A percentile compares a stretch with the other conserved stretches of the same genome.
Evolutionary conservation across 2,113 vertebrate species (phyloP).

Genomic region (Turdus rufiventris): DNA sequence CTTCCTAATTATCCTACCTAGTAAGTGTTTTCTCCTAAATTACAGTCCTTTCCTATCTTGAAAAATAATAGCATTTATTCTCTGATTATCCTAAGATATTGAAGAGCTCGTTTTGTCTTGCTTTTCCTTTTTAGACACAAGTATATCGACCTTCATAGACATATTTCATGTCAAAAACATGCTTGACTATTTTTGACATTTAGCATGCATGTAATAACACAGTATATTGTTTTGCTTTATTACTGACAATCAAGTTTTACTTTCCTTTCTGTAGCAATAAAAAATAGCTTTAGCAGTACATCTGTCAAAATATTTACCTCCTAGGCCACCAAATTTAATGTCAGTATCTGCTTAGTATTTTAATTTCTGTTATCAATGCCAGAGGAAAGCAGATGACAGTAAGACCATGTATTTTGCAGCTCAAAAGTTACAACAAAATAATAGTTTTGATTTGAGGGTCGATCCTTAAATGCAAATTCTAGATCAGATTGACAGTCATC

Average conservation of each 20-base stretch:
- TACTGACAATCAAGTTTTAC: neutral
- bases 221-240: neutral
- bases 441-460: neutral
- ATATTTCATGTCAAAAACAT: neutral
- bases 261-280: neutral
- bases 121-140: neutral
- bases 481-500: neutral
- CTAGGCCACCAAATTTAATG: neutral
- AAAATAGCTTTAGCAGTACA: neutral
- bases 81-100: neutral
- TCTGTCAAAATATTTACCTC: slow-evolving; percentile 28
- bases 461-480: neutral
- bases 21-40: neutral
- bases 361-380: neutral
- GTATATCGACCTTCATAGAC: neutral
- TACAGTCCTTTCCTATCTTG: neutral
- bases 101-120: neutral
- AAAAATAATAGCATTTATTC: neutral
- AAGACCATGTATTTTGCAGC: neutral
- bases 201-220: neutral
- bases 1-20: neutral
- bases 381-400: neutral
- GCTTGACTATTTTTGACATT: neutral
- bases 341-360: neutral
- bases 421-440: neutral